Evolutionary conservation across 2,888 invertebrate genomes (phyloP), one percentile per base, ranked within the genome.

Genomic region (Ormyrus nitidulus): DNA sequence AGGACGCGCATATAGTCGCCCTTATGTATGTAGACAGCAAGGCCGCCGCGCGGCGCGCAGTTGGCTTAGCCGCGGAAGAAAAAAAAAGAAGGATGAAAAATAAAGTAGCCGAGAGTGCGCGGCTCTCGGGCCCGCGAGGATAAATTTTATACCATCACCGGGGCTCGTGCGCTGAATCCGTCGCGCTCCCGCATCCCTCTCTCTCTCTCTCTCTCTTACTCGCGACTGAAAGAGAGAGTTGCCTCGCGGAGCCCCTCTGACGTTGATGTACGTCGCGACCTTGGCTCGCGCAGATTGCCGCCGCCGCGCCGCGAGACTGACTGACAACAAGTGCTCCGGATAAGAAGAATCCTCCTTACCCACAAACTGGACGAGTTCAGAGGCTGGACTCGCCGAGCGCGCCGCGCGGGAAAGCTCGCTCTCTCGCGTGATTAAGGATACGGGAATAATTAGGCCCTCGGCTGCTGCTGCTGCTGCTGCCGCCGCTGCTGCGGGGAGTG

Each of bases 221-320:
- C 70, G 56, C 66, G 64, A 34, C 65, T 48, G 71, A 48, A n/a
- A 64, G 53, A 71, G 59, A 64, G 70, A 56, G 56, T 11, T 59
- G 49, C 58, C 34, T 34, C 34, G 34, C 34, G 34, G 34, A 34
- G 34, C 34, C 6, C 58, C 59, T 10, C 61, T 66, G 80, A 76
- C 79, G 75, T 76, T 76, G 75, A 76, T 80, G 71, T 76, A 76
- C 76, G 76, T 53, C 48, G 70, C 66, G 80, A 70, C 75, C 75
- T 80, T 80, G 80, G 59, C 53, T 56, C 19, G 10, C 59, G 13
- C 11, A 75, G 74, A 70, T 75, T 74, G 70, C 80, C 11, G 9
- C 11, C 9, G 19, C 19, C 19, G 19, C 19, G 64, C 11, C 6
- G 19, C n/a, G 13, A 70, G 58, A 54, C 58, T 62, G 58, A 74